These are phyloP conservation scores for Heteromurus nitidus DNA, from an alignment of 2,888 invertebrate genomes.

Conservation along the genomic window DNA sequence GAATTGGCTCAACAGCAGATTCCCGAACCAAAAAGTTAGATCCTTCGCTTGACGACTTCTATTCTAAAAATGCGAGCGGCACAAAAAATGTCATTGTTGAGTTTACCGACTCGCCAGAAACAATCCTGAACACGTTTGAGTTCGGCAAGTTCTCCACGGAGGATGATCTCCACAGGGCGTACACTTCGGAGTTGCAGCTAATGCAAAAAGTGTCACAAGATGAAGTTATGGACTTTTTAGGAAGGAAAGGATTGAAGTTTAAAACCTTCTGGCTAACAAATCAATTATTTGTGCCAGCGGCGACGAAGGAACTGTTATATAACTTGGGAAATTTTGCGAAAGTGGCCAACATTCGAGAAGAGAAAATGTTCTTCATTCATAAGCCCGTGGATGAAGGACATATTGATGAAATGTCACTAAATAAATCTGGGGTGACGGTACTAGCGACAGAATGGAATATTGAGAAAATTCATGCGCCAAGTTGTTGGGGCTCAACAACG, in stretches of 20 bases:
- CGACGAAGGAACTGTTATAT: neutral
- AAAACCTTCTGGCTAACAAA: slow-evolving; percentile 42
- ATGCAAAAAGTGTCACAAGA: slow-evolving; percentile 20
- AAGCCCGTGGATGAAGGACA: slow-evolving; percentile 8
- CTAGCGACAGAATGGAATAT: slow-evolving; percentile 33
- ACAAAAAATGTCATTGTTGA: neutral
- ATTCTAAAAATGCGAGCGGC: neutral
- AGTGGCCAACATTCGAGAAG: slow-evolving; percentile 24
- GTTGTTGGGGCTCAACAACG: neutral
- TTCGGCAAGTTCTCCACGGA: neutral
- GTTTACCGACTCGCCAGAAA: neutral
- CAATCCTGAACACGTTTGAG: slow-evolving; percentile 1
- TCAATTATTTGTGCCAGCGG: slow-evolving; percentile 26
- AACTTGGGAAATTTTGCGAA: slow-evolving; percentile 13
- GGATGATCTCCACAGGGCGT: neutral
- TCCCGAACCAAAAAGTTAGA: neutral
- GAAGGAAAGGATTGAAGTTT: neutral
- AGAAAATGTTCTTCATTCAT: slow-evolving; percentile 25
- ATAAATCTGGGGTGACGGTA: neutral
- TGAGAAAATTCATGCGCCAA: neutral
- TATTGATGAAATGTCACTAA: neutral
- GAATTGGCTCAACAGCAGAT: neutral
- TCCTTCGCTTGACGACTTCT: neutral
- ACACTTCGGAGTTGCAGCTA: neutral
- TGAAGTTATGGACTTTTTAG: slow-evolving; percentile 20